Conservation (phyloP, 2,888 invertebrate species). For the Philhelius pedissequus region DNA sequence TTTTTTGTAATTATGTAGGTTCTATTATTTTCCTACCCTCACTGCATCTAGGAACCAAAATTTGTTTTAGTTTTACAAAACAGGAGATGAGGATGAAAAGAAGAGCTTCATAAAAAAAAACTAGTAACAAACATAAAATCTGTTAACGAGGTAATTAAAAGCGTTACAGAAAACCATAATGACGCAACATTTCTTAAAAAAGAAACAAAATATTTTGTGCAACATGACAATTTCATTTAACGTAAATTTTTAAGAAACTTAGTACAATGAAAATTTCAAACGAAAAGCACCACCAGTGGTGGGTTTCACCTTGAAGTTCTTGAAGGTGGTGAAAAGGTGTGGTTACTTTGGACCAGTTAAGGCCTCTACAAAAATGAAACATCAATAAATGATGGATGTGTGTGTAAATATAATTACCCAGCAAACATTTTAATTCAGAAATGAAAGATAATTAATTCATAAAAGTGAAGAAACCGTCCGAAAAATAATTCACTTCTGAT, state of each 20-base stretch:
- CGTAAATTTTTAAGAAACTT: neutral
- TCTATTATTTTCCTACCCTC: neutral
- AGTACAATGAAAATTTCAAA: neutral
- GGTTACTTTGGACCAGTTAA: too few species aligned
- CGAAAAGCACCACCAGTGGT: too few species aligned
- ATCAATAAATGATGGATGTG: too few species aligned
- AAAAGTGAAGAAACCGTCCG: too few species aligned
- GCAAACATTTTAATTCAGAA: too few species aligned
- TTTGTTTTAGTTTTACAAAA: neutral
- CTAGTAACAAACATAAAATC: neutral
- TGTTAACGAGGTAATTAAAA: slow-evolving; percentile 20
- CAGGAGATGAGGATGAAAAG: neutral
- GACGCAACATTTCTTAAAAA: neutral
- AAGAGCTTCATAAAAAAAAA: neutral
- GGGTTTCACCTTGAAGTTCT: too few species aligned
- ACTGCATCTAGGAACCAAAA: neutral
- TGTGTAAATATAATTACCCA: too few species aligned
- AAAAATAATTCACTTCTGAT: too few species aligned
- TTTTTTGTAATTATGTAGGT: neutral
- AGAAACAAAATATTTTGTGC: neutral
- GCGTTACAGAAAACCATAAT: neutral
- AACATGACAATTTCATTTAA: neutral
- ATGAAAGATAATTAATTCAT: too few species aligned
- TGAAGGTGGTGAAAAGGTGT: too few species aligned
- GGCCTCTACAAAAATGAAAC: too few species aligned